phyloP scores from a whole-genome alignment of 1,140 invertebrate species.

The Neoseiulus cucumeris region DNA sequence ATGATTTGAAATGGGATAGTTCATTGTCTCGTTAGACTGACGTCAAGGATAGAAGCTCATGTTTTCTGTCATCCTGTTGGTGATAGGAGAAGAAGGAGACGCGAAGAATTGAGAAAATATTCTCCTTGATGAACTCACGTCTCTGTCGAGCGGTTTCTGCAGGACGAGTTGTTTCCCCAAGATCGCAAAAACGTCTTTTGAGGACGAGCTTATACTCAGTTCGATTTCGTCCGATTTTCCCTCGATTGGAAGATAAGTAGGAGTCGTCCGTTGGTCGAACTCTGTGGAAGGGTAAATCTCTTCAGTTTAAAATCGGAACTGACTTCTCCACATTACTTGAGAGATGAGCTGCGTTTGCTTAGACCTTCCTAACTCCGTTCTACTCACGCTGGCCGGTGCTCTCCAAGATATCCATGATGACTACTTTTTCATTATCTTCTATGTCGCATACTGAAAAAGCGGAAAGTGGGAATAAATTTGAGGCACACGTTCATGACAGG shows the following conservation, averaged over 20 bases:
- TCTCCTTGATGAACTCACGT: constrained; percentile 37
- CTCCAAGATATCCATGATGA: constrained; percentile 70
- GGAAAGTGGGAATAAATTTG: too few species aligned
- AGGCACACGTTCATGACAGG: too few species aligned
- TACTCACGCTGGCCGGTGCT: constrained; percentile 61
- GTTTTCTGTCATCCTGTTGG: too few species aligned
- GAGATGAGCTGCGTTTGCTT: too few species aligned
- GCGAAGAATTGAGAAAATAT: too few species aligned
- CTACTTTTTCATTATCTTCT: constrained; percentile 59
- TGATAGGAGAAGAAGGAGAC: too few species aligned
- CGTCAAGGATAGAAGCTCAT: neutral
- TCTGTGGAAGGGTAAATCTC: constrained; percentile 34
- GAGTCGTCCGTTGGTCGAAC: constrained; percentile 54
- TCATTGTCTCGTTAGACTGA: neutral
- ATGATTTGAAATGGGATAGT: neutral
- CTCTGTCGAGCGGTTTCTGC: constrained; percentile 56
- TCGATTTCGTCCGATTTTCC: constrained; percentile 59
- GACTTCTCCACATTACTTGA: too few species aligned
- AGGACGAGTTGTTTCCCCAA: constrained; percentile 60
- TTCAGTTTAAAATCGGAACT: neutral
- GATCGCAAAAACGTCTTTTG: constrained; percentile 48
- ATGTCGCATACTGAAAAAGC: constrained; percentile 41
- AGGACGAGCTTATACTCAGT: constrained; percentile 47
- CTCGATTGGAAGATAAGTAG: constrained; percentile 52
- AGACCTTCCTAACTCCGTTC: too few species aligned